phyloP scores from a whole-genome alignment of 2,113 vertebrate species.

The Vidua chalybeata region DNA sequence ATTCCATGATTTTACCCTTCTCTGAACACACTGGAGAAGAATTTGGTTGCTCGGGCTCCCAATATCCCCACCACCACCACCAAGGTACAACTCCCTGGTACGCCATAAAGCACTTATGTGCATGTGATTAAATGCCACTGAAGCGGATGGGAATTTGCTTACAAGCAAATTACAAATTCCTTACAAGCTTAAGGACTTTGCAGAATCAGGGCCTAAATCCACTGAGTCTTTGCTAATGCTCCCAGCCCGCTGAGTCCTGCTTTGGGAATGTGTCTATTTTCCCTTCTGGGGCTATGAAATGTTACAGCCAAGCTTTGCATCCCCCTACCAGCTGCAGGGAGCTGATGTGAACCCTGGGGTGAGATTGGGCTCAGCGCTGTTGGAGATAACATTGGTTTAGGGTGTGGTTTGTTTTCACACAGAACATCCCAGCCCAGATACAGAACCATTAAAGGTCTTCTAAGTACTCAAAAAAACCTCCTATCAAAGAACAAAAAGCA shows the following conservation, averaged over 20 bases:
- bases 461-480: not conserved
- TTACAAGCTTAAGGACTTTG: conserved; percentile 55
- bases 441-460: not conserved
- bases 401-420: not conserved
- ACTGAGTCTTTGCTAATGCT: not conserved
- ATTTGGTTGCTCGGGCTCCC: not conserved
- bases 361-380: not conserved
- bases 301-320: accelerated
- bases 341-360: not conserved
- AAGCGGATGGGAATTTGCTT: conserved; percentile 39
- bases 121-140: conserved; percentile 30
- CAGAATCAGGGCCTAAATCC: conserved; percentile 50
- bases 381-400: not conserved
- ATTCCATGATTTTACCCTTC: not conserved
- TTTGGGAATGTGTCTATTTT: conserved; percentile 41
- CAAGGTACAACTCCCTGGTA: not conserved
- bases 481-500: not conserved
- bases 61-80: not conserved
- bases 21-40: not conserved
- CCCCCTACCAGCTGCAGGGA: not conserved
- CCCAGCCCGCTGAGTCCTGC: not conserved
- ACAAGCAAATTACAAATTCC: conserved; percentile 62
- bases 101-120: not conserved
- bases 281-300: conserved; percentile 14
- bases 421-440: not conserved